Evolutionary conservation across 2,888 invertebrate genomes (phyloP).

Genomic region (Amphipoea lucens): DNA sequence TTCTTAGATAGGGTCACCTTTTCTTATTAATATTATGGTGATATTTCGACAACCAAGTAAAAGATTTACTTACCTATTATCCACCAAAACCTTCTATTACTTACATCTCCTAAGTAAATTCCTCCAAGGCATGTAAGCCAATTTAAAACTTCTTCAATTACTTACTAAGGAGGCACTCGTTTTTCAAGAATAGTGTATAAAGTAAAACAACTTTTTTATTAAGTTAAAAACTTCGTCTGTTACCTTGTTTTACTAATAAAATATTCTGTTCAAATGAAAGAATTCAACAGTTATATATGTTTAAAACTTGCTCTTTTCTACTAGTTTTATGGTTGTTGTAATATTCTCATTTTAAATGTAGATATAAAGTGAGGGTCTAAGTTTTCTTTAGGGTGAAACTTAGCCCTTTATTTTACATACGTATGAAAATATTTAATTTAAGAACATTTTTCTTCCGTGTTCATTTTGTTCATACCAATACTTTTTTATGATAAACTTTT

Average conservation of each 20-base stretch:
- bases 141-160: conserved; percentile 51
- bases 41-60: neutral
- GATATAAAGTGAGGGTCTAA: neutral
- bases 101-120: conserved; percentile 25
- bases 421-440: neutral
- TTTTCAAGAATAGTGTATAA: conserved; percentile 15
- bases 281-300: conserved; percentile 33
- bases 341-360: conserved; percentile 4
- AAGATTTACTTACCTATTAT: neutral
- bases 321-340: neutral
- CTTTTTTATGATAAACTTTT: too few relatives aligned
- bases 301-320: conserved; percentile 16
- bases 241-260: conserved; percentile 30
- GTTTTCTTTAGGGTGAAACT: neutral
- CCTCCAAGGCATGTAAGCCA: conserved; percentile 23
- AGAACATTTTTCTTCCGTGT: too few relatives aligned
- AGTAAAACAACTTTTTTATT: conserved; percentile 27
- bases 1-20: too few relatives aligned
- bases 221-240: conserved; percentile 22
- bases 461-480: too few relatives aligned
- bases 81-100: neutral
- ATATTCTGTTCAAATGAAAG: conserved; percentile 29
- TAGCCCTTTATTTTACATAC: neutral
- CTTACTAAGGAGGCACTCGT: conserved; percentile 21
- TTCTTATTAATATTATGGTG: too few relatives aligned